These are phyloP conservation scores for Sitta carolinensis DNA, from an alignment of 2,797 vertebrate genomes.

Conservation along the genomic window DNA sequence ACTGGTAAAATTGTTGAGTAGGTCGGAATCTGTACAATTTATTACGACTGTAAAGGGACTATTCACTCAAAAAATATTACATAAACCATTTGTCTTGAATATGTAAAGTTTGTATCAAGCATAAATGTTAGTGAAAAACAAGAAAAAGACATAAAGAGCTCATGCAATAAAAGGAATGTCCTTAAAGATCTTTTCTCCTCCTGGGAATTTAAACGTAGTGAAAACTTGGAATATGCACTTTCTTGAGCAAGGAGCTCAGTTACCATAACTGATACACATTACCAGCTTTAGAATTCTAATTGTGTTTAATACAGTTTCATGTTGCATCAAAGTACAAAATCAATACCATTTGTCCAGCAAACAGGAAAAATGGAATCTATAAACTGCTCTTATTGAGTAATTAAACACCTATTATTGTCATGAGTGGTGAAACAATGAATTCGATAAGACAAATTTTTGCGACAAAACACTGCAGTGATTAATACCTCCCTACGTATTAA, in stretches of 20 bases:
- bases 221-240: constrained; percentile 49
- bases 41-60: background rate
- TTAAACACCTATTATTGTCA: constrained; percentile 99
- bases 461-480: constrained; percentile 88
- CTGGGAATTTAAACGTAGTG: constrained; percentile 34
- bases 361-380: constrained; percentile 95
- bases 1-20: constrained; percentile 31
- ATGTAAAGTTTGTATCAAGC: constrained; percentile 5
- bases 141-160: background rate
- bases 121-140: background rate
- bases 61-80: constrained; percentile 13
- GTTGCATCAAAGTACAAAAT: constrained; percentile 92
- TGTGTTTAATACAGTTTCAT: constrained; percentile 93
- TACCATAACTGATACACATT: constrained; percentile 78
- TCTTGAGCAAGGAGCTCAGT: constrained; percentile 59
- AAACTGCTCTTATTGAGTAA: constrained; percentile 99
- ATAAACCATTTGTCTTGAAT: constrained; percentile 7
- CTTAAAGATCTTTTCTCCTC: constrained; percentile 41
- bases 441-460: constrained; percentile 91
- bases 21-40: background rate
- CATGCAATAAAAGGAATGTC: constrained; percentile 3
- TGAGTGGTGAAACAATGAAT: constrained; percentile 94
- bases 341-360: constrained; percentile 95
- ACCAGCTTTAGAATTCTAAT: constrained; percentile 87
- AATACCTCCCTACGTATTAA: constrained; percentile 86